These are phyloP conservation scores for Amblyornis subalaris DNA, from an alignment of 2,113 vertebrate species.

Conservation along the genomic window DNA sequence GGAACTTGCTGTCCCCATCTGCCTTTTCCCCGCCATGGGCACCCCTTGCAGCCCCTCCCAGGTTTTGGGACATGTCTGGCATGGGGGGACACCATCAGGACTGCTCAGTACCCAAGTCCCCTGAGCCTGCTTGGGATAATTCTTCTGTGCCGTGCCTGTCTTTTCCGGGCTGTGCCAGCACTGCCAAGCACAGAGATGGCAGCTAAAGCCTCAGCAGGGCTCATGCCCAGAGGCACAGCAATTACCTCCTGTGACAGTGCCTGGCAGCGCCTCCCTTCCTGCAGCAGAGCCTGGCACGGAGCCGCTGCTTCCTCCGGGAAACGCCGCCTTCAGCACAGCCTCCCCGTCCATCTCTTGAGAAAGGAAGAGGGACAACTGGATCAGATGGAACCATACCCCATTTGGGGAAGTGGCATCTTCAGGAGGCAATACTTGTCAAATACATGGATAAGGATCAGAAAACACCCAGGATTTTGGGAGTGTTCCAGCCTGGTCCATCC, in stretches of 20 bases:
- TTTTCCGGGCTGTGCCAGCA: too few species aligned
- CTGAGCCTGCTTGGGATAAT: too few species aligned
- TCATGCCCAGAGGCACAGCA: neutral
- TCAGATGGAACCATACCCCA: neutral
- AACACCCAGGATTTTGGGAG: neutral
- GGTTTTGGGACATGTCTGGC: too few species aligned
- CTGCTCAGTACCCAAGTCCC: too few species aligned
- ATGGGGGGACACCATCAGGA: too few species aligned
- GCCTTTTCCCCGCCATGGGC: too few species aligned
- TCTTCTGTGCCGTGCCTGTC: too few species aligned
- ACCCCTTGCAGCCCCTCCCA: too few species aligned
- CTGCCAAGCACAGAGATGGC: too few species aligned
- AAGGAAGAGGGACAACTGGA: neutral
- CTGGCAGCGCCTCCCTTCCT: neutral
- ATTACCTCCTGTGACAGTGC: neutral
- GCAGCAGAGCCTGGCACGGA: neutral
- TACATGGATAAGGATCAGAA: neutral
- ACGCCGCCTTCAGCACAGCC: accelerated
- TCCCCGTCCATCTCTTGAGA: neutral
- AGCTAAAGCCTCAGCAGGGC: neutral
- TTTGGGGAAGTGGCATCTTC: neutral
- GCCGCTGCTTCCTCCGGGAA: neutral
- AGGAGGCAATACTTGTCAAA: neutral
- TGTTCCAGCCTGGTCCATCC: too few species aligned
- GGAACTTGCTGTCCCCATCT: too few species aligned